Evolutionary conservation across 2,113 vertebrate species (phyloP).

Genomic region (Vulpes vulpes): DNA sequence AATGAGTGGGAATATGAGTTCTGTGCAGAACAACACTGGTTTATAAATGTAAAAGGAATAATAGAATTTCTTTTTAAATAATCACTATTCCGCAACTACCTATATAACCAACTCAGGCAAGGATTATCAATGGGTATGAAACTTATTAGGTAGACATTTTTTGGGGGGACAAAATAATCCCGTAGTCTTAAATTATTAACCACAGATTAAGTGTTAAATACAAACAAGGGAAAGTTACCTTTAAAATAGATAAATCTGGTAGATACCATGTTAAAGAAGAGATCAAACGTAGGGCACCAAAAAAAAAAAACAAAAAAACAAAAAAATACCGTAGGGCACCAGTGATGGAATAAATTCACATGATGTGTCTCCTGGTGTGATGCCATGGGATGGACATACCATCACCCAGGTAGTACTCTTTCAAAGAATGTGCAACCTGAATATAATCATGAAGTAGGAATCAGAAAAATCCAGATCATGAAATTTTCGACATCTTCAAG

Average conservation of each 20-base stretch:
- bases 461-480: not conserved
- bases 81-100: not conserved
- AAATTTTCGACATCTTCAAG: not conserved
- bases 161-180: not conserved
- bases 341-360: not conserved
- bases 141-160: not conserved
- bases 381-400: not conserved
- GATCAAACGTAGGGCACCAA: not conserved
- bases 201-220: not conserved
- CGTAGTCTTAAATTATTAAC: not conserved
- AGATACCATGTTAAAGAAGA: not conserved
- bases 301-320: no score
- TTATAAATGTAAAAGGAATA: not conserved
- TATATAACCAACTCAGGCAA: not conserved
- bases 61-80: not conserved
- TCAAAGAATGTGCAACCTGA: not conserved
- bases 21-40: not conserved
- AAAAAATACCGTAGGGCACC: not conserved
- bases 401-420: accelerated
- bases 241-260: not conserved
- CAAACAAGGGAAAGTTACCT: not conserved
- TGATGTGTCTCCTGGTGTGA: not conserved
- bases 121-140: not conserved
- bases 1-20: not conserved
- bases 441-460: not conserved